Conservation (phyloP, 2,797 vertebrate species). For the Melanotaenia maccullochi region DNA sequence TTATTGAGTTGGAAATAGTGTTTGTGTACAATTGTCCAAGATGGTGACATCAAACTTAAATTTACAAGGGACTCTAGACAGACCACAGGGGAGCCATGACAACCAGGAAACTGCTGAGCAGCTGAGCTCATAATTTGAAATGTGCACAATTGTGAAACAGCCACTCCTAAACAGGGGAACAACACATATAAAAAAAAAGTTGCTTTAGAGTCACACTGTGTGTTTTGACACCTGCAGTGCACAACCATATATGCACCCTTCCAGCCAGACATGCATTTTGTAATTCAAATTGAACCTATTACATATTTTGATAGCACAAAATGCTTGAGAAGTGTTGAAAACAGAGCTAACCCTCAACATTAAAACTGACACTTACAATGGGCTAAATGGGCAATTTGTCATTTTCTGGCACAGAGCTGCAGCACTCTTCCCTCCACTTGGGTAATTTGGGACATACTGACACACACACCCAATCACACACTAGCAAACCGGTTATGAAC, state of each 20-base stretch:
- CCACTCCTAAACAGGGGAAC: constrained; percentile 38
- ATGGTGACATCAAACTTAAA: constrained; percentile 56
- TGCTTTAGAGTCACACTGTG: constrained; percentile 5
- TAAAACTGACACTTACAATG: constrained; percentile 70
- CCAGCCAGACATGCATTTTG: constrained; percentile 14
- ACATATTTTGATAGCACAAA: constrained; percentile 41
- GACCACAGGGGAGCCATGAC: constrained; percentile 52
- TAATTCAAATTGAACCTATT: constrained; percentile 49
- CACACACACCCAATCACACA: constrained; percentile 27
- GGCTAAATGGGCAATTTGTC: constrained; percentile 76
- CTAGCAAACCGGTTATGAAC: constrained; percentile 63
- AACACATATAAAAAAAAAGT: neutral
- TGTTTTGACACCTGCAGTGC: constrained; percentile 3
- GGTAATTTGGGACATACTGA: constrained; percentile 54
- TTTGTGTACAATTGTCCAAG: constrained; percentile 54
- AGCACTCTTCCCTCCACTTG: constrained; percentile 64
- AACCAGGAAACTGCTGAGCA: constrained; percentile 49
- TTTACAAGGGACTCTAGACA: constrained; percentile 49
- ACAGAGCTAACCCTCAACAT: constrained; percentile 52
- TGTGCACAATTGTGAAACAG: constrained; percentile 52
- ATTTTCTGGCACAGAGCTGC: constrained; percentile 63
- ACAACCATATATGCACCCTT: neutral
- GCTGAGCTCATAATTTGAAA: constrained; percentile 48
- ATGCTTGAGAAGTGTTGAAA: constrained; percentile 53
- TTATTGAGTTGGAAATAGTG: constrained; percentile 63